Conservation (phyloP, 35 echinoderm and acorn worm species). For the Apostichopus japonicus region DNA sequence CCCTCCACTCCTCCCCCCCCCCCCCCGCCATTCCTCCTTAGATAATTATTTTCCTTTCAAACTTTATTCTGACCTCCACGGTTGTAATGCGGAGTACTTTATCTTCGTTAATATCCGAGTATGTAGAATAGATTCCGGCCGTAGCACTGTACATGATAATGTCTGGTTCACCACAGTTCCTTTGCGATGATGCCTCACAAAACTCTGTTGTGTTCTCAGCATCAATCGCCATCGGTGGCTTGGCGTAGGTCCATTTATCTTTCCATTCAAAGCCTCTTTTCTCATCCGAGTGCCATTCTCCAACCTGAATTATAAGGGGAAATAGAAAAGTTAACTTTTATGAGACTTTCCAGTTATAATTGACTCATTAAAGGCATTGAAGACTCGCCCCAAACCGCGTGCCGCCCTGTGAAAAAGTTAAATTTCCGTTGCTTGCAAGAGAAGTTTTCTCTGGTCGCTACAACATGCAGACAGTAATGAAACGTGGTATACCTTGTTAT, state of each 20-base stretch:
- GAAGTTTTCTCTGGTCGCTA: too few relatives aligned
- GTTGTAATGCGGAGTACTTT: neutral
- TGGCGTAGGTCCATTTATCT: neutral
- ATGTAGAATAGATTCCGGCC: neutral
- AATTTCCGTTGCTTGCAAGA: too few relatives aligned
- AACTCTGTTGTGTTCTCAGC: neutral
- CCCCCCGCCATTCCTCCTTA: too few relatives aligned
- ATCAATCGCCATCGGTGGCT: neutral
- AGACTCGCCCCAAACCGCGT: too few relatives aligned
- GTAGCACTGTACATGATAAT: neutral
- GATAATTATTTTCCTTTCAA: too few relatives aligned
- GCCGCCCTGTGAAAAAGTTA: too few relatives aligned
- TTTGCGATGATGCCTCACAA: neutral
- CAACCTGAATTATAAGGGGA: neutral
- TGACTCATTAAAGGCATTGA: too few relatives aligned
- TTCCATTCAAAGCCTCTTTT: neutral
- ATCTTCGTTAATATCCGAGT: neutral
- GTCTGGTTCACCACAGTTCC: neutral
- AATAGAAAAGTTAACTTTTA: neutral
- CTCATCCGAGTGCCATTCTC: slow-evolving; percentile 14
- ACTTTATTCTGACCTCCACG: neutral
- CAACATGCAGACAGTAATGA: too few relatives aligned
- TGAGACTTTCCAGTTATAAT: too few relatives aligned
- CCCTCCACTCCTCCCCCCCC: too few relatives aligned
- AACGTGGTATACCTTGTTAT: too few relatives aligned